Evolutionary conservation across 1,140 invertebrate species (phyloP), one percentile per base, ranked within the genome.

Genomic region (Drosophila asahinai): DNA sequence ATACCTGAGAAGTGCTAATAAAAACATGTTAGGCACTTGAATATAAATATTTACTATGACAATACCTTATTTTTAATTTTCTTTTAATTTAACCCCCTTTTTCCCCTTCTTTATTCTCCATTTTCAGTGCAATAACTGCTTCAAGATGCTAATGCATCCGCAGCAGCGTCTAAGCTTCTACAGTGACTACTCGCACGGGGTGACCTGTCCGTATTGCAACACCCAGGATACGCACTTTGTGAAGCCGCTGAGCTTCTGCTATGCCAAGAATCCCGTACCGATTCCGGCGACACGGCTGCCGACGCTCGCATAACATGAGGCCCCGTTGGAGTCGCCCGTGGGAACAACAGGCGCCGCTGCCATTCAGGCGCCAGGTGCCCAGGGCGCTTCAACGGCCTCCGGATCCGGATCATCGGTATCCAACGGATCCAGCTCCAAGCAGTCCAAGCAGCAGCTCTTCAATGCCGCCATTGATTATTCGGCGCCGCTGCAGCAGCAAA

Each of bases 191-290:
- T 98, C 97, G 93, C 97, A 97, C 86, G 95, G 96, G 81, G 96
- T 98, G 83, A 95, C 96, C 63, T 99, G 98, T 94, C 97, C 97
- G 9, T 97, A 97, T 92, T 99, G 98, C 94, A 96, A 96, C 79
- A 95, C 96, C 15, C 94, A 97, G 70, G 98, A 99, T 94, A 97
- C 97, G 40, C 98, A 99, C 94, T 99, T 99, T 93, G 97, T 98
- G 68, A 98, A 99, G 94, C 97, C 97, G 15, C 93, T 98, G 80
- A 94, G 95, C 38, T 95, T 95, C 93, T 97, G 96, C 94, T 97
- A 96, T 94, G 95, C 96, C 80, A 96, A 96, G 93, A 95, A 94
- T 90, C 95, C 95, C 92, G 93, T 95, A n/a, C 93, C 93, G 93
- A 95, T 95, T 91, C 95, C 95, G 92, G 93, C 95, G 22, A 93